Base-by-base conservation (phyloP, 1,140 invertebrate genomes). In the Phocides pigmalion region DNA sequence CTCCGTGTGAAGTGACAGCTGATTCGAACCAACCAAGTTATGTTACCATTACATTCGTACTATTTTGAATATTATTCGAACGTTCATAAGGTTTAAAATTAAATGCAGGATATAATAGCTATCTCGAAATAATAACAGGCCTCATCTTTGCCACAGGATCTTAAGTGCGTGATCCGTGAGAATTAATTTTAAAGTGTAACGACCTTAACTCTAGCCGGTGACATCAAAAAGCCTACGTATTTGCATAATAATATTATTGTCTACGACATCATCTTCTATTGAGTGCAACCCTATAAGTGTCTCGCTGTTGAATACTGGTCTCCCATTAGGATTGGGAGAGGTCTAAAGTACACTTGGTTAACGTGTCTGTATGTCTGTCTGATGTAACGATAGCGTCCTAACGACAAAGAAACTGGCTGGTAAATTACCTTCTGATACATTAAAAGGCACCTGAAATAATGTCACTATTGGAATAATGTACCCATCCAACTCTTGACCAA, bases 1-100 rank as follows among this genome's bases (percentile, higher is more conserved):
- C 76, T 64, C 62, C 80, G 78, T 82, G 78, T 72, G 80, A 85
- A 85, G 74, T 82, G 82, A 85, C 84, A 88, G 79, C 79, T 81
- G 77, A 84, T 84, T 81, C 66, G 81, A 76, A 75, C 50, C 72
- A 68, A 75, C 66, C 67, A 49, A 75, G 64, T 77, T 75, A 71
- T 64, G 11, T 53, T 67, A 65, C 50, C 68, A 54, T 25, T 19
- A 15, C n/a, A 17, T 37, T 16, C 12, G 28, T 32, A 32, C n/a
- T n/a, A 74, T 51, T 74, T 35, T 66, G 15, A 66, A 69, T 68
- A 65, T 51, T 76, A 76, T 62, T 14, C 0, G 1, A 9, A 53
- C 37, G 11, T 0, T 3, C 8, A 58, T 71, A 74, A 51, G 56
- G 47, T 72, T 58, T 11, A 64, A 56, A 47, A 64, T 49, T 5